Evolutionary conservation across 2,113 vertebrate species (phyloP).

Genomic region (Aviceda subcristata): DNA sequence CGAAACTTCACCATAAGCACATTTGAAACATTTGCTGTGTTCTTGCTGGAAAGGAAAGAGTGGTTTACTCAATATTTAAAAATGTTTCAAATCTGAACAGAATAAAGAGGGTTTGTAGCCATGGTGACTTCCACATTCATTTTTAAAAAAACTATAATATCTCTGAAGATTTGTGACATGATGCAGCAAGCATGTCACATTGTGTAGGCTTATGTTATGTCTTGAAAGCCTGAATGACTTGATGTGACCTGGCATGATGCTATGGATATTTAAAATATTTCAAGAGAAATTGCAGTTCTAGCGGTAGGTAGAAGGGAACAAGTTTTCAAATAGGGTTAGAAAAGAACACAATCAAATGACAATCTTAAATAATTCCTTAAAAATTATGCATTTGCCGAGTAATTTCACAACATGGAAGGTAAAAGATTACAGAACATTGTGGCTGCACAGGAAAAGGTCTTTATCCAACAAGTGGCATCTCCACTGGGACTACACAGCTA

Average conservation of each 20-base stretch:
- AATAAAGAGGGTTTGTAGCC: conserved; percentile 20
- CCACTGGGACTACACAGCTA: not conserved
- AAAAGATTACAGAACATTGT: not conserved
- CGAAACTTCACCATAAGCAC: not conserved
- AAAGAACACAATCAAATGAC: not conserved
- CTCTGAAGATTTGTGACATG: conserved; percentile 45
- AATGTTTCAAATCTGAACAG: not conserved
- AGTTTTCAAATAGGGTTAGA: not conserved
- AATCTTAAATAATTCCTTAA: not conserved
- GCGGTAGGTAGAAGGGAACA: not conserved
- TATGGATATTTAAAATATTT: not conserved
- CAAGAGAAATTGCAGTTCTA: not conserved
- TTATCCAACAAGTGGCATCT: not conserved
- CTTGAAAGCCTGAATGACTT: conserved; percentile 23
- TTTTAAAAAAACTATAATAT: not conserved
- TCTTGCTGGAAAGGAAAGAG: not conserved
- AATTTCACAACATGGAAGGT: not conserved
- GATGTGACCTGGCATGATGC: conserved; percentile 17
- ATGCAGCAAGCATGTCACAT: conserved; percentile 41
- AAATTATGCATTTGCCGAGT: not conserved
- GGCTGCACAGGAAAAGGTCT: not conserved
- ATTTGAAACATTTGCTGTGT: not conserved
- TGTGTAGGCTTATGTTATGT: not conserved
- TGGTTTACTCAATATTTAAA: not conserved
- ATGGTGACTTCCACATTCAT: conserved; percentile 44